These are phyloP conservation scores for Metopia argyrocephala DNA, from an alignment of 2,888 invertebrate species.

Conservation along the genomic window DNA sequence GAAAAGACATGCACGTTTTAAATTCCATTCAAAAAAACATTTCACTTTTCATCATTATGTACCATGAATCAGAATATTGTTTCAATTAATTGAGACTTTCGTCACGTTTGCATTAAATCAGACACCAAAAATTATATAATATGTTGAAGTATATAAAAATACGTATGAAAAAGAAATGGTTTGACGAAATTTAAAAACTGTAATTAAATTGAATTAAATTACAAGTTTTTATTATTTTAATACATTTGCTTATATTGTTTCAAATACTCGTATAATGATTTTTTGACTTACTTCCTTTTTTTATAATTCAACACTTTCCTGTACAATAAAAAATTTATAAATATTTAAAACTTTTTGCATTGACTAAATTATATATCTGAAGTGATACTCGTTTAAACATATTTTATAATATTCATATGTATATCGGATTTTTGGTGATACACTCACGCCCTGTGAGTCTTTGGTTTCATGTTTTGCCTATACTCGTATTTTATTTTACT, in stretches of 20 bases:
- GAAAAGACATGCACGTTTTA: not conserved
- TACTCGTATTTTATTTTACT: slow-evolving; percentile 8
- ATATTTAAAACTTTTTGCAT: slow-evolving; percentile 12
- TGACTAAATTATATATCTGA: slow-evolving; percentile 22
- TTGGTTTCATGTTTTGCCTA: slow-evolving; percentile 24
- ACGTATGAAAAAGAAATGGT: too few relatives aligned
- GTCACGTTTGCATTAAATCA: slow-evolving; percentile 12
- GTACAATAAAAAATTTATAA: too few relatives aligned
- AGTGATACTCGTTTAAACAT: not conserved
- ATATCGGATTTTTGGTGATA: slow-evolving; percentile 34
- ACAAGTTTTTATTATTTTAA: too few relatives aligned
- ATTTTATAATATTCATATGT: not conserved
- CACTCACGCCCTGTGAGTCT: too few relatives aligned
- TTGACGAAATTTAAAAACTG: too few relatives aligned
- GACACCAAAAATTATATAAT: slow-evolving; percentile 14
- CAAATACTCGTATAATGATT: too few relatives aligned
- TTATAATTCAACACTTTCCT: slow-evolving; percentile 39
- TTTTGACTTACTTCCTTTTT: too few relatives aligned
- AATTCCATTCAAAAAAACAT: not conserved
- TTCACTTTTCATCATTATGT: slow-evolving; percentile 2
- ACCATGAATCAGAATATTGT: not conserved
- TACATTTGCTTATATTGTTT: too few relatives aligned
- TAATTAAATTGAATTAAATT: too few relatives aligned
- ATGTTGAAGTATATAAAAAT: not conserved
- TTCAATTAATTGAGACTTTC: not conserved